Base-by-base conservation (phyloP, 2,797 vertebrate species). In the Syndactyla subalaris region DNA sequence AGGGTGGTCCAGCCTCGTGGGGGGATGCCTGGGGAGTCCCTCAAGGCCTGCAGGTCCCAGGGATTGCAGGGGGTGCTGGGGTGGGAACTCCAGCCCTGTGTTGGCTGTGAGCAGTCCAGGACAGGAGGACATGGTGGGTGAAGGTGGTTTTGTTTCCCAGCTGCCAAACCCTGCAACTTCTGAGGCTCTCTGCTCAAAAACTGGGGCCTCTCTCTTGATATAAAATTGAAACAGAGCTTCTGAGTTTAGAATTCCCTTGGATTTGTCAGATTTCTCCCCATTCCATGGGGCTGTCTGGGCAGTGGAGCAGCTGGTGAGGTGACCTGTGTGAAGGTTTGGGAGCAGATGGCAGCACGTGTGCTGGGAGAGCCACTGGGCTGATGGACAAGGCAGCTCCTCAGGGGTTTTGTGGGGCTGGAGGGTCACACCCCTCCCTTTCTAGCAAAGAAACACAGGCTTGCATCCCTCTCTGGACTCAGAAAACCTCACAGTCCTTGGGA, bases 101-200 rank as follows among this genome's bases (percentile, higher is more conserved):
- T 4, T 59, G 71, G 18, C 14, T 59, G 27, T 21, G 82, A 70
- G 41, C 43, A 65, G 38, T 46, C 38, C 24, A 36, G 65, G 24
- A 13, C 48, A 49, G 62, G 34, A 66, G 48, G 39, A 38, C 46
- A 11, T 0, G 0, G 27, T 12, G 23, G 20, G 9, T 43, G 38
- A 62, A 74, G 43, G 34, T 1, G 12, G 23, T 71, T 65, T 59
- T 32, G 3, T 41, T 74, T 46, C 30, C 23, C 34, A 45, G 18
- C 23, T 52, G 32, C 30, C 61, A 71, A 38, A 43, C 19, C n/a
- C 45, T 51, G 41, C 11, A 41, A 18, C 15, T 76, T 59, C 34
- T 45, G 66, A 10, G n/a, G 22, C 1, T 0, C 23, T 52, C 29
- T 41, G 21, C 36, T 66, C 74, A 30, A 34, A 75, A 12, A 14